Evolutionary conservation across 2,888 invertebrate genomes (phyloP).

Genomic region (Trisateles emortualis): DNA sequence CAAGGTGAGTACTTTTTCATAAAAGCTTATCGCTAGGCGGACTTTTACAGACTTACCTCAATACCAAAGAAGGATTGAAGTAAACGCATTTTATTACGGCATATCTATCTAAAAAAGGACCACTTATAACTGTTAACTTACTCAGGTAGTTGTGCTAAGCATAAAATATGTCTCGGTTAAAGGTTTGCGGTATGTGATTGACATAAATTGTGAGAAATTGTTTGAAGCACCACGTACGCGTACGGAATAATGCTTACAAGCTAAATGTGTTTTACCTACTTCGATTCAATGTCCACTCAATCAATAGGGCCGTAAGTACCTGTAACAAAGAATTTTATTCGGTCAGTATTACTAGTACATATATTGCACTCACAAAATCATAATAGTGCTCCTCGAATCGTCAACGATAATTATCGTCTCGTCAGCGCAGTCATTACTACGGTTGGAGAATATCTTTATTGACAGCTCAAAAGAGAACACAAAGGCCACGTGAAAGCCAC

Average conservation of each 20-base stretch:
- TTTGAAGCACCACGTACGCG: slow-evolving; percentile 28
- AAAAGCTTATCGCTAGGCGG: slow-evolving; percentile 23
- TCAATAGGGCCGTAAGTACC: slow-evolving; percentile 39
- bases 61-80: slow-evolving; percentile 29
- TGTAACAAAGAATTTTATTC: slow-evolving; percentile 29
- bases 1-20: slow-evolving; percentile 26
- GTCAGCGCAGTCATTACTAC: slow-evolving; percentile 63
- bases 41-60: slow-evolving; percentile 13
- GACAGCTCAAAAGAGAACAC: slow-evolving; percentile 71
- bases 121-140: slow-evolving; percentile 35
- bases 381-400: slow-evolving; percentile 48
- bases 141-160: slow-evolving; percentile 17
- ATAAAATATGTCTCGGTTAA: slow-evolving; percentile 35
- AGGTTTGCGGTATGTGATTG: slow-evolving; percentile 40
- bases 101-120: slow-evolving; percentile 38
- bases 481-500: slow-evolving; percentile 74
- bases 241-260: slow-evolving; percentile 34
- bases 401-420: slow-evolving; percentile 69
- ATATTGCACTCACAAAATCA: slow-evolving; percentile 52
- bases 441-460: slow-evolving; percentile 71
- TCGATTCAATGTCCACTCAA: slow-evolving; percentile 31
- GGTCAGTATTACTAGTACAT: slow-evolving; percentile 33
- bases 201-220: slow-evolving; percentile 40
- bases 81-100: slow-evolving; percentile 37
- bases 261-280: slow-evolving; percentile 36